These are phyloP conservation scores for Actenoides lindsayi DNA, from an alignment of 2,113 vertebrate genomes.

Conservation along the genomic window DNA sequence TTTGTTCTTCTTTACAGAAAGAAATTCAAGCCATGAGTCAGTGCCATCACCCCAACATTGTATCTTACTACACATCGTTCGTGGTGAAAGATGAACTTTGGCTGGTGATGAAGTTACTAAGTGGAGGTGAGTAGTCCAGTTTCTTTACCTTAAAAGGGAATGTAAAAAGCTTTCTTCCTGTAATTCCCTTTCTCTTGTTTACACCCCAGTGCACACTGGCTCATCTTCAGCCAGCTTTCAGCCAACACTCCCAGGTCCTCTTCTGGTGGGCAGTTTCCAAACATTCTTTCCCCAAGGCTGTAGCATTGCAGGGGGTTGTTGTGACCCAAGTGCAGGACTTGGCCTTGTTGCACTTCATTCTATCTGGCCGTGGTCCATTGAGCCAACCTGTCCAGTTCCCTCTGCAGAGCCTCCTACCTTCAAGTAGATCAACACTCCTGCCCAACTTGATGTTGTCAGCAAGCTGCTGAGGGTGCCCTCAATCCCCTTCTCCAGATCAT, in stretches of 20 bases:
- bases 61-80: constrained; percentile 96
- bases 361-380: background rate
- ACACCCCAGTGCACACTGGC: background rate
- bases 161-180: background rate
- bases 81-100: constrained; percentile 97
- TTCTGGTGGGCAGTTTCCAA: background rate
- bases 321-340: background rate
- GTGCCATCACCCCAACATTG: constrained; percentile 96
- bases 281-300: background rate
- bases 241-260: background rate
- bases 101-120: constrained; percentile 96
- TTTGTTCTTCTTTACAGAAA: constrained; percentile 82
- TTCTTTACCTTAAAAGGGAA: background rate
- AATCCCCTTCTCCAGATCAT: too few relatives aligned
- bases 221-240: background rate
- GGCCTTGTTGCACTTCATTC: background rate
- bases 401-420: background rate
- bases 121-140: constrained; percentile 86
- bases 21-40: constrained; percentile 99
- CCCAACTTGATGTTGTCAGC: too few relatives aligned
- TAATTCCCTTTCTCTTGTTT: background rate
- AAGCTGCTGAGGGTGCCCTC: too few relatives aligned
- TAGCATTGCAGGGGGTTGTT: background rate
- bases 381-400: background rate
- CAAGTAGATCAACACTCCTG: too few relatives aligned